Evolutionary conservation across 2,113 vertebrate genomes (phyloP).

Genomic region (Xiphophorus couchianus): DNA sequence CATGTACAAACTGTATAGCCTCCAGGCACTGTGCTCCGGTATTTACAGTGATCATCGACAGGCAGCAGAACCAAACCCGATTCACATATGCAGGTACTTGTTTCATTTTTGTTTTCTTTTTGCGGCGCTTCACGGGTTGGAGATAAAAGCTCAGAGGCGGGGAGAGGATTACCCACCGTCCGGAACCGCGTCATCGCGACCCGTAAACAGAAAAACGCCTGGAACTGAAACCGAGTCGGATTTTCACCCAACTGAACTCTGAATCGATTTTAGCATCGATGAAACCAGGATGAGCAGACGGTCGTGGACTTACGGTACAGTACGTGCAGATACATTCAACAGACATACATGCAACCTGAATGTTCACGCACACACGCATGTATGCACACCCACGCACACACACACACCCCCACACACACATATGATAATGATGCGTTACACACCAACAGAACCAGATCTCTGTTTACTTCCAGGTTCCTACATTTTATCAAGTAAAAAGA

Average conservation of each 20-base stretch:
- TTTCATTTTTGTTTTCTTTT: not conserved
- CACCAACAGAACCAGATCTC: slow-evolving; percentile 13
- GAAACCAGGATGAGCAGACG: slow-evolving; percentile 14
- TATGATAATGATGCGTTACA: slow-evolving; percentile 14
- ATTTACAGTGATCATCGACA: slow-evolving; percentile 69
- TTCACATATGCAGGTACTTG: slow-evolving; percentile 56
- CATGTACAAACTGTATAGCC: slow-evolving; percentile 75
- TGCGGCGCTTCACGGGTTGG: slow-evolving; percentile 25
- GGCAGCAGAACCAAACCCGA: slow-evolving; percentile 55
- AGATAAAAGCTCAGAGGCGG: slow-evolving; percentile 52
- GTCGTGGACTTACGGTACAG: slow-evolving; percentile 26
- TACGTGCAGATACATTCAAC: slow-evolving; percentile 59
- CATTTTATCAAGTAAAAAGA: not conserved
- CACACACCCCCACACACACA: slow-evolving; percentile 20
- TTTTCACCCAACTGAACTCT: not conserved
- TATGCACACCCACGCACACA: slow-evolving; percentile 25
- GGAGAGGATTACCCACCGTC: slow-evolving; percentile 56
- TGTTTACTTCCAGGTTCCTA: not conserved
- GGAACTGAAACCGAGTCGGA: not conserved
- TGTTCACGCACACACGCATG: slow-evolving; percentile 9
- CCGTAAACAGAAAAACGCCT: not conserved
- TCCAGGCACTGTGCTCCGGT: slow-evolving; percentile 73
- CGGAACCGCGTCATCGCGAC: slow-evolving; percentile 47
- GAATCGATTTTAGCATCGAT: slow-evolving; percentile 18
- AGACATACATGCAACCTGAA: slow-evolving; percentile 54